Conservation (phyloP, 2,888 invertebrate genomes). For the Acholoe squamosa region DNA sequence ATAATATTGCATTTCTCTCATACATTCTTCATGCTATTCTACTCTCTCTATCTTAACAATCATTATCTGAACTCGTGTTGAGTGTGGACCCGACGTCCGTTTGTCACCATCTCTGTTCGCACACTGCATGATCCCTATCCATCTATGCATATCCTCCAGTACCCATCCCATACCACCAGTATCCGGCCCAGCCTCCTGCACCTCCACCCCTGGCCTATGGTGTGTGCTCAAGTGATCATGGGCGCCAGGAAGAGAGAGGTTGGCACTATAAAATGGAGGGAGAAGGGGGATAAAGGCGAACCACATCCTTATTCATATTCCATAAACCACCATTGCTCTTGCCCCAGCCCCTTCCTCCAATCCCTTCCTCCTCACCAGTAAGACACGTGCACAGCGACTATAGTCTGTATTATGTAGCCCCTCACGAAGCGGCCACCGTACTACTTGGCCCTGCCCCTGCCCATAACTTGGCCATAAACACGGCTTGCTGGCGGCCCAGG, state of each 20-base stretch:
- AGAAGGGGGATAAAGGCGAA: background rate
- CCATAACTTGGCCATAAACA: slow-evolving; percentile 12
- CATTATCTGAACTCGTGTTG: too few species aligned
- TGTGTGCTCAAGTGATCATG: slow-evolving; percentile 19
- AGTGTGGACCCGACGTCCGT: too few species aligned
- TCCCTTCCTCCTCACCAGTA: too few species aligned
- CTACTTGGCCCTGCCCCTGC: background rate
- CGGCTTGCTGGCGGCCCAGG: background rate
- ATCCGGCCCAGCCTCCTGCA: background rate
- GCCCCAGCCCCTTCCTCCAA: background rate
- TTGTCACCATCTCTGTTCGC: too few species aligned
- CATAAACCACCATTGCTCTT: background rate
- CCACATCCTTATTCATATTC: slow-evolving; percentile 27
- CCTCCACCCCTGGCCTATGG: background rate
- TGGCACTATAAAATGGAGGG: background rate
- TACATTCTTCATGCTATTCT: too few species aligned
- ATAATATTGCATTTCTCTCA: too few species aligned
- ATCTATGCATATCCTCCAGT: background rate
- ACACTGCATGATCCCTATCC: background rate
- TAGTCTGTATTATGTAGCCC: background rate
- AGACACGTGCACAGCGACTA: background rate
- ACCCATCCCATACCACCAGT: background rate
- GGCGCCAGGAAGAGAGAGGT: background rate
- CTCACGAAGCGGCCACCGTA: background rate
- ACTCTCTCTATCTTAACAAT: too few species aligned